Percentiles rank a stretch among this genome's conserved stretches.
phyloP scores from a whole-genome alignment of 1,140 invertebrate species.

The Meloidogyne floridensis region DNA sequence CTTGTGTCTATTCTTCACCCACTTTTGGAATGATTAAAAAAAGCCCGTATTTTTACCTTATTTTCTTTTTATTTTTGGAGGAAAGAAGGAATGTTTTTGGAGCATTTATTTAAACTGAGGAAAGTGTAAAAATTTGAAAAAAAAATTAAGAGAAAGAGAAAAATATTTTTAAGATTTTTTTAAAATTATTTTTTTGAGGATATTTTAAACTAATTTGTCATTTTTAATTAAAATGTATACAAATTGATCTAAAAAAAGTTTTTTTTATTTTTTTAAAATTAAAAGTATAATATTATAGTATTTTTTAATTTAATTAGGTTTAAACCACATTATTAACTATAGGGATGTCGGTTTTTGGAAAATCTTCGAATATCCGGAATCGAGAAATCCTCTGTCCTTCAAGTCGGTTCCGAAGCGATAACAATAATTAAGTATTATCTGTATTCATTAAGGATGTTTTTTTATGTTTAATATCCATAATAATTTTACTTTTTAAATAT shows the following conservation, averaged over 20 bases:
- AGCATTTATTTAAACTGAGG: neutral
- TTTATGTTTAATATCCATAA: too few species aligned
- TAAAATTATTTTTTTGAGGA: neutral
- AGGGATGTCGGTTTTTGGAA: too few species aligned
- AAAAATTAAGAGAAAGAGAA: neutral
- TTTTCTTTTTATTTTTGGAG: neutral
- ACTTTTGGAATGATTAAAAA: neutral
- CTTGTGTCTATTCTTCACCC: neutral
- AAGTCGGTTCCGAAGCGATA: too few species aligned
- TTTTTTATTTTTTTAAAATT: neutral
- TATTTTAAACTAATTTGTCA: neutral
- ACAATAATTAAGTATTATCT: too few species aligned
- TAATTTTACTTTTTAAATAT: too few species aligned
- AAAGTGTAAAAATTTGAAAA: neutral
- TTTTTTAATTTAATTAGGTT: neutral
- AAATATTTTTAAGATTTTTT: neutral
- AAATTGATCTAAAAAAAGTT: neutral
- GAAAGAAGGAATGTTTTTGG: neutral
- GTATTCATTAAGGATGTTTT: too few species aligned
- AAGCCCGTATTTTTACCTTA: neutral
- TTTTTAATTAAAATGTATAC: slow-evolving; percentile 3
- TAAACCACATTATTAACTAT: too few species aligned
- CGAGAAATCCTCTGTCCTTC: too few species aligned
- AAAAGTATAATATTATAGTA: neutral
- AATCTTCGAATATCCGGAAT: too few species aligned